Evolutionary conservation across 2,888 invertebrate species (phyloP).

Genomic region (Pyrrhia umbra): DNA sequence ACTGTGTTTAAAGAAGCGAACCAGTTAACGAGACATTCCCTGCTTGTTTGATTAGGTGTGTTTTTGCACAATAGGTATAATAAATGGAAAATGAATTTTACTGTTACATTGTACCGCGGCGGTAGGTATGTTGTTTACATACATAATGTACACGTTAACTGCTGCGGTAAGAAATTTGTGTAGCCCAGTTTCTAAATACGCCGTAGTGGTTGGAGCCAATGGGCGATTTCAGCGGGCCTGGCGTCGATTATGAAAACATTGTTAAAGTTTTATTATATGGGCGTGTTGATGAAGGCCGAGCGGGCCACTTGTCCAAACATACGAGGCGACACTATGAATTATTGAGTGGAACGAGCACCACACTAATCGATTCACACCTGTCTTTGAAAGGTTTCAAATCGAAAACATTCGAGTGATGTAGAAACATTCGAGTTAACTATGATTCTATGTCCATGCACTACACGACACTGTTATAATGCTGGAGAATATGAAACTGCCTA

Average conservation of each 20-base stretch:
- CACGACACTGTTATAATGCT: no score
- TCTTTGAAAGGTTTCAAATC: conserved; percentile 67
- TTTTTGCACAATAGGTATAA: conserved; percentile 50
- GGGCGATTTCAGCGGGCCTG: conserved; percentile 74
- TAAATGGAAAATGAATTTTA: conserved; percentile 50
- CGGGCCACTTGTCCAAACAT: conserved; percentile 88
- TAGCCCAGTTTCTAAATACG: conserved; percentile 83
- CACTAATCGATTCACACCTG: conserved; percentile 89
- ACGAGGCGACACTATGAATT: conserved; percentile 82
- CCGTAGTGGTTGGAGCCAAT: conserved; percentile 71
- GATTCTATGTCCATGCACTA: conserved; percentile 7
- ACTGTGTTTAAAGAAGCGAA: conserved; percentile 1
- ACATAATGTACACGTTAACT: conserved; percentile 66
- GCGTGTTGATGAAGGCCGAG: conserved; percentile 87
- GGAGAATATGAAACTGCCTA: no score
- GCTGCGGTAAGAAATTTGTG: conserved; percentile 72
- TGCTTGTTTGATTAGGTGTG: conserved; percentile 71
- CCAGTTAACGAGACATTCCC: conserved; percentile 13
- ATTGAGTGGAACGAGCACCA: conserved; percentile 81
- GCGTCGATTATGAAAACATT: conserved; percentile 88
- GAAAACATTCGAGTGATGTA: conserved; percentile 43
- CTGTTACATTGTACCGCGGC: conserved; percentile 54
- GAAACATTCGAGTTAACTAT: conserved; percentile 22
- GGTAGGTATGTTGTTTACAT: conserved; percentile 66
- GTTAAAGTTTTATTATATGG: conserved; percentile 88